These are phyloP conservation scores for Platycheirus rosarum DNA, from an alignment of 2,888 invertebrate genomes.

Conservation along the genomic window DNA sequence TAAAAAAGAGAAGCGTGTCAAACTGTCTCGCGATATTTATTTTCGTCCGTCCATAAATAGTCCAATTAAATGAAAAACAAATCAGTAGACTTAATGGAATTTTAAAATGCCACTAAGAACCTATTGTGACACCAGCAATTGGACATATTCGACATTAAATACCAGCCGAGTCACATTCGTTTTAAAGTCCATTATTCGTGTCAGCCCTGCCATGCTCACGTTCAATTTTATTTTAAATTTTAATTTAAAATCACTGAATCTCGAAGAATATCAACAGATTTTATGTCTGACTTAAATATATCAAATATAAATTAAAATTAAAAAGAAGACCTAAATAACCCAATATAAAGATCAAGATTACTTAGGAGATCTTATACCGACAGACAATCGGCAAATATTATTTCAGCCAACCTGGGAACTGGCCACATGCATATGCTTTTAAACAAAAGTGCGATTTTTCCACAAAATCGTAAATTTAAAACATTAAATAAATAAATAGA, in stretches of 20 bases:
- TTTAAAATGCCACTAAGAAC: constrained; percentile 64
- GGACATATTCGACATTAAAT: constrained; percentile 67
- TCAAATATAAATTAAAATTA: constrained; percentile 47
- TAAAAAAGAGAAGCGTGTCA: background rate
- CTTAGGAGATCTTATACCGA: background rate
- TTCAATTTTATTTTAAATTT: constrained; percentile 8
- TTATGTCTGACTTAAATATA: constrained; percentile 65
- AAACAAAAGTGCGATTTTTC: constrained; percentile 6
- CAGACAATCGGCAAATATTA: constrained; percentile 13
- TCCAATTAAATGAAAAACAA: constrained; percentile 52
- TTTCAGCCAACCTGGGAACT: too few relatives aligned
- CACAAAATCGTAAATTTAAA: constrained; percentile 47
- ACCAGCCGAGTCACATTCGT: constrained; percentile 53
- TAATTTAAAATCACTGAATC: constrained; percentile 19
- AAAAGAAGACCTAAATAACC: constrained; percentile 22
- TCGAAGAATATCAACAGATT: constrained; percentile 49
- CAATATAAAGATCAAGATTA: background rate
- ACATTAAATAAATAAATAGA: constrained; percentile 43
- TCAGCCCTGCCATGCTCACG: constrained; percentile 50
- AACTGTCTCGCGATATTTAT: constrained; percentile 43
- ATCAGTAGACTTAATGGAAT: constrained; percentile 67
- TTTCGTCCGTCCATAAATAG: constrained; percentile 57
- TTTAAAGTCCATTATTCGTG: constrained; percentile 63
- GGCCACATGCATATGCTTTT: constrained; percentile 7
- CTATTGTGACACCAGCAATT: constrained; percentile 62